Conservation (phyloP, 1,140 invertebrate species). For the Macrobrachium rosenbergii region DNA sequence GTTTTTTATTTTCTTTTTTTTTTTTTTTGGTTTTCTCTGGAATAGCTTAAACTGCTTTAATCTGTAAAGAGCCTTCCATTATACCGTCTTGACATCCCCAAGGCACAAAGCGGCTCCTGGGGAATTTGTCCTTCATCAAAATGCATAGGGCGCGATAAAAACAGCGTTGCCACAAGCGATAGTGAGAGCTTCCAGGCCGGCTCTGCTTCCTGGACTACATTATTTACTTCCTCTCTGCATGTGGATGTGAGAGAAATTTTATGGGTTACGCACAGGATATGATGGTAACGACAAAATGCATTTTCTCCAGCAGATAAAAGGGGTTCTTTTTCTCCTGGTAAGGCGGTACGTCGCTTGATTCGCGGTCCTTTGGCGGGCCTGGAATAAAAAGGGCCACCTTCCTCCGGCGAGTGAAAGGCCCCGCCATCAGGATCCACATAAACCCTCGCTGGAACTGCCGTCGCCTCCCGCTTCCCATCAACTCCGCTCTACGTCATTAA, state of each 20-base stretch:
- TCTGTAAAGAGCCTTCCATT: slow-evolving; percentile 29
- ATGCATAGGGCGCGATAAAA: slow-evolving; percentile 59
- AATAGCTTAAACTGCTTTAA: slow-evolving; percentile 41
- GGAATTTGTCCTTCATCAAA: slow-evolving; percentile 60
- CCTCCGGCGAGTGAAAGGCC: slow-evolving; percentile 38
- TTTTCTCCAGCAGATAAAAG: background rate
- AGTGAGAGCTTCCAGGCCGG: background rate
- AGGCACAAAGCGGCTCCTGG: slow-evolving; percentile 51
- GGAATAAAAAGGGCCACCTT: background rate
- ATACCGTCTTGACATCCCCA: slow-evolving; percentile 32
- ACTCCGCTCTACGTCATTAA: slow-evolving; percentile 61
- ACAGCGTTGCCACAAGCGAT: slow-evolving; percentile 47
- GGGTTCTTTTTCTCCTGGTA: background rate
- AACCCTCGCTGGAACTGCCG: slow-evolving; percentile 53
- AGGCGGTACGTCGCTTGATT: background rate
- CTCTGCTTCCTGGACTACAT: slow-evolving; percentile 2
- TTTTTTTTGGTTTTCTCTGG: too few species aligned
- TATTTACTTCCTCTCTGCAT: background rate
- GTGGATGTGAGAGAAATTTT: too few species aligned
- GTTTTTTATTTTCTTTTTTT: too few species aligned
- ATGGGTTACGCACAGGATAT: too few species aligned
- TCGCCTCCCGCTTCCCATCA: slow-evolving; percentile 51
- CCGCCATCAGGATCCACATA: slow-evolving; percentile 53
- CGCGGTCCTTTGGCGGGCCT: background rate
- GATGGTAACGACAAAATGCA: too few species aligned